These are phyloP conservation scores for Dendrolimus punctatus DNA, from an alignment of 1,140 invertebrate species.

Conservation along the genomic window DNA sequence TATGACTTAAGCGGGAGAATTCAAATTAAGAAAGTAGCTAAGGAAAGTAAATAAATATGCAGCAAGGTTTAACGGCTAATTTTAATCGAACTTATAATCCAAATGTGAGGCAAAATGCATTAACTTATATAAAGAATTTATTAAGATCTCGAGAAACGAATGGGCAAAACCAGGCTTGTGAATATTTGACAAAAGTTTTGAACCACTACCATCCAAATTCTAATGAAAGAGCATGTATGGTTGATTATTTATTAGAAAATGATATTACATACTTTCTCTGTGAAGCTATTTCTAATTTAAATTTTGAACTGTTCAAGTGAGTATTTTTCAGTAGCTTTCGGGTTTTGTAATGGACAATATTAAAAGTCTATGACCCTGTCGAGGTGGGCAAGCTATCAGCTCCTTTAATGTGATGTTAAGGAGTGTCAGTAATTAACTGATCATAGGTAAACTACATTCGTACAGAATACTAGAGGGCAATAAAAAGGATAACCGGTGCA, in stretches of 20 bases:
- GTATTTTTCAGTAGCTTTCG: conserved; percentile 8
- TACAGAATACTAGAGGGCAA: too few species aligned
- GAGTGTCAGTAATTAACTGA: too few species aligned
- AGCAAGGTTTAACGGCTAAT: conserved; percentile 41
- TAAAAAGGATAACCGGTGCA: too few species aligned
- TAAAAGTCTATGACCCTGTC: too few species aligned
- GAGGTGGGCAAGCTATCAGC: too few species aligned
- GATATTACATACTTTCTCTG: conserved; percentile 59
- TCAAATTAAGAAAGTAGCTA: too few species aligned
- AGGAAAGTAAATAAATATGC: conserved; percentile 22
- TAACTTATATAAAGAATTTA: conserved; percentile 54
- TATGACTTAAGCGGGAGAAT: too few species aligned
- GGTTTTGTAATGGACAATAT: too few species aligned
- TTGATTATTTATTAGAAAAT: conserved; percentile 56
- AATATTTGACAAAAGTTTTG: conserved; percentile 49
- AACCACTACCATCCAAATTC: conserved; percentile 39
- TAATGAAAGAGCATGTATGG: conserved; percentile 31
- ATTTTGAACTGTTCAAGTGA: conserved; percentile 52
- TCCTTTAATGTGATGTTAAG: too few species aligned
- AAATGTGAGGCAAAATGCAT: conserved; percentile 48
- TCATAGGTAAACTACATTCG: too few species aligned
- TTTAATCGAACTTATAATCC: conserved; percentile 58
- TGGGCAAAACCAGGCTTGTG: conserved; percentile 52
- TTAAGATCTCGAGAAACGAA: conserved; percentile 46
- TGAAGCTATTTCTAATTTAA: conserved; percentile 57